These are phyloP conservation scores for Anneissia japonica DNA, from an alignment of 35 echinoderm and acorn worm genomes.

Conservation along the genomic window DNA sequence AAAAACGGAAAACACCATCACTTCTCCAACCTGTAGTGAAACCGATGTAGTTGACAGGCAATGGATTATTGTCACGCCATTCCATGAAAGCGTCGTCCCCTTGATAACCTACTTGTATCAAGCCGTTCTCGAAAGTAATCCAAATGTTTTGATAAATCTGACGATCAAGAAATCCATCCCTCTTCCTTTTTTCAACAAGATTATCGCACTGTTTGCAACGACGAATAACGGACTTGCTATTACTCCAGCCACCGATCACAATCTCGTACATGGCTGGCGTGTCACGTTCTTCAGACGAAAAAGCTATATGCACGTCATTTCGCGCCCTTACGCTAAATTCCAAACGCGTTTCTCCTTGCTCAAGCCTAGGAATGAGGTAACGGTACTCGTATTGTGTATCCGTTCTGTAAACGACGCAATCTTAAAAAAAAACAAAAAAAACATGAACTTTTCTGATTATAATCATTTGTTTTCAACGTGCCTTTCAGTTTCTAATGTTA, in stretches of 20 bases:
- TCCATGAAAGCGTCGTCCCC: not conserved
- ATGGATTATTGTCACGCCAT: not conserved
- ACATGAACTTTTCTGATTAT: too few species aligned
- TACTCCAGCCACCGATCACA: conserved; percentile 1
- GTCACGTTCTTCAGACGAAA: not conserved
- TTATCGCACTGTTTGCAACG: not conserved
- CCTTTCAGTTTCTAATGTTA: too few species aligned
- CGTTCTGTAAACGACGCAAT: conserved; percentile 45
- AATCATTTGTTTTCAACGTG: too few species aligned
- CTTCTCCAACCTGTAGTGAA: conserved; percentile 5
- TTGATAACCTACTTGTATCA: not conserved
- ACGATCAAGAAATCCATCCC: not conserved
- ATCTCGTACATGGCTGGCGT: not conserved
- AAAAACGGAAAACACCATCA: not conserved
- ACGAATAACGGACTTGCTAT: not conserved
- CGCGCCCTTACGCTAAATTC: not conserved
- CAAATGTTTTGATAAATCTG: not conserved
- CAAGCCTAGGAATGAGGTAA: conserved; percentile 35
- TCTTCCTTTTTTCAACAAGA: not conserved
- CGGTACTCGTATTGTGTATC: conserved; percentile 41
- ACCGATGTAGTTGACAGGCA: not conserved
- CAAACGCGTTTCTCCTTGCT: not conserved
- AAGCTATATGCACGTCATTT: not conserved
- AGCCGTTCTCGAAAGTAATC: not conserved
- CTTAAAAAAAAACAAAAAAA: not conserved